These are phyloP conservation scores for Coracias cyanogaster DNA, from an alignment of 2,797 vertebrate genomes.

Conservation along the genomic window DNA sequence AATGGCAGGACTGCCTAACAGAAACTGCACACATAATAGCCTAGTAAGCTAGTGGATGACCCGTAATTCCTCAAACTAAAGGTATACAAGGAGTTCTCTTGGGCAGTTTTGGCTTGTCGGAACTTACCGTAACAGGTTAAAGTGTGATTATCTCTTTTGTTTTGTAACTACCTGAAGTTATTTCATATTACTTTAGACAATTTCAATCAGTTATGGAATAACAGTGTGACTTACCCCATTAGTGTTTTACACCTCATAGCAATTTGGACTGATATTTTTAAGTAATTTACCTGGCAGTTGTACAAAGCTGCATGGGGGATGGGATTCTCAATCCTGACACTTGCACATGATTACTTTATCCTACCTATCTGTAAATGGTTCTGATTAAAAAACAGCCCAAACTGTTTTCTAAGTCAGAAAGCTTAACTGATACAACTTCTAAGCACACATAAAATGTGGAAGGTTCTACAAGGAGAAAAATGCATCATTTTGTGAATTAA, in stretches of 20 bases:
- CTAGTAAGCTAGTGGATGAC: neutral
- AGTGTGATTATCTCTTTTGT: neutral
- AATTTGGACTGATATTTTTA: neutral
- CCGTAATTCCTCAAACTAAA: neutral
- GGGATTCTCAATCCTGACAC: neutral
- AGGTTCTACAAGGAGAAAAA: neutral
- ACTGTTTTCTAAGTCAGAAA: neutral
- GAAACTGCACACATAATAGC: neutral
- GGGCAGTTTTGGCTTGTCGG: neutral
- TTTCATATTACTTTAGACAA: neutral
- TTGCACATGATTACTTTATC: neutral
- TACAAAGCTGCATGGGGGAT: neutral
- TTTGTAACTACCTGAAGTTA: neutral
- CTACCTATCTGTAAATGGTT: neutral
- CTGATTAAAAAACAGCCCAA: neutral
- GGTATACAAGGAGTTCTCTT: neutral
- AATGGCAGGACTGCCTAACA: neutral
- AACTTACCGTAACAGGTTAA: neutral
- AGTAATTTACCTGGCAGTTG: neutral
- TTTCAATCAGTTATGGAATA: neutral
- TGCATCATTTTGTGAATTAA: rapidly evolving
- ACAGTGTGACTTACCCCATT: neutral
- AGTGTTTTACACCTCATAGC: neutral
- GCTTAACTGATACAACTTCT: neutral
- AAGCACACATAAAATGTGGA: neutral